Base-by-base conservation (phyloP, 2,113 vertebrate genomes). In the Mugil cephalus region DNA sequence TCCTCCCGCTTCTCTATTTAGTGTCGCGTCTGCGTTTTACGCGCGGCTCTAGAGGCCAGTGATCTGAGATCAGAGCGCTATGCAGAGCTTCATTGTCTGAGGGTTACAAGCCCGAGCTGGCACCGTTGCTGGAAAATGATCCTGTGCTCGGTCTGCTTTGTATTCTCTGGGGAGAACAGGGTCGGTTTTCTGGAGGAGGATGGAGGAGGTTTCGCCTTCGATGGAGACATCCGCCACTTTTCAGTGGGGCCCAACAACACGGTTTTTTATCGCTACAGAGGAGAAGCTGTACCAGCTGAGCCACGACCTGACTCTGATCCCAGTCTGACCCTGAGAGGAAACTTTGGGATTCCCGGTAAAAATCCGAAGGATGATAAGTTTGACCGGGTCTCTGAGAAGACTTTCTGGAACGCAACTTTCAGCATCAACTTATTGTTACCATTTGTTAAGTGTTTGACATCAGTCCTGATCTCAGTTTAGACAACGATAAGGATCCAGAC, bases 221-320 rank as follows among this genome's bases (percentile, higher is more conserved):
- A 51, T 4, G 78, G 50, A 60, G 35, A 76, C 52, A 88, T 96
- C 74, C 92, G 91, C 45, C 94, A 94, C 88, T 89, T 96, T 74
- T 94, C 93, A 19, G 92, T 94, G 69, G 92, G n/a, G n/a, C n/a
- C 91, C 82, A 77, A 43, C 38, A 34, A 79, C 72, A 80, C 76
- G 64, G 86, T n/a, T 97, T 52, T 95, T 93, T 77, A 86, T 96
- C 62, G 93, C 95, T 61, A 95, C 95, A 21, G 93, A 95, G 60
- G 89, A 92, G 81, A 93, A 67, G 60, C 89, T 97, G 35, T 94
- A 95, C 91, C 94, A 95, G 75, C 89, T 96, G 86, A 58, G 64
- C 87, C 93, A 90, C 83, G 77, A 82, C 77, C 85, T 96, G 56
- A 12, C 46, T 11, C 47, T 47, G 72, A 30, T 75, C 45, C 68